A percentile compares a stretch with the other conserved stretches of the same genome.
Evolutionary conservation across 2,888 invertebrate genomes (phyloP).

Genomic region (Nebria salina): DNA sequence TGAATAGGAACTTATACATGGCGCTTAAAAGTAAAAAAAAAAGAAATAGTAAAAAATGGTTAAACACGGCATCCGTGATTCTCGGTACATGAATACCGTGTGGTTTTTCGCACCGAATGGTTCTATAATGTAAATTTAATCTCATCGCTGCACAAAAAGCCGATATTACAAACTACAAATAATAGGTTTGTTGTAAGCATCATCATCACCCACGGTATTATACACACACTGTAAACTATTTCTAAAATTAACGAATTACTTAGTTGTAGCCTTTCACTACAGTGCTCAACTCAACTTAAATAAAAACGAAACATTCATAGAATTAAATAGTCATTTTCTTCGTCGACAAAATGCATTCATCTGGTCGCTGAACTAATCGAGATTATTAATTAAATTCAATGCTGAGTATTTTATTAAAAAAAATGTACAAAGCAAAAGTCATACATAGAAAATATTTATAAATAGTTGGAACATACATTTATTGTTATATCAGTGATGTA

Average conservation of each 20-base stretch:
- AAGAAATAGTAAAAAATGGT: not conserved
- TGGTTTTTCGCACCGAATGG: not conserved
- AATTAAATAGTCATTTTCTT: no score
- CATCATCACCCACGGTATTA: not conserved
- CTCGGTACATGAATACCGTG: not conserved
- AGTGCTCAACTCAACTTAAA: no score
- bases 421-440: no score
- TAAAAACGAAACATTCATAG: no score
- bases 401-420: no score
- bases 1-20: not conserved
- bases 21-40: not conserved
- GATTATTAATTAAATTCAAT: no score
- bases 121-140: slow-evolving; percentile 16
- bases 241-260: not conserved
- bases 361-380: no score
- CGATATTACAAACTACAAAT: slow-evolving; percentile 7
- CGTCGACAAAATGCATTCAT: no score
- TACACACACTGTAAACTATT: not conserved
- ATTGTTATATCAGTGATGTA: no score
- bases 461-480: no score
- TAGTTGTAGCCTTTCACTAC: not conserved
- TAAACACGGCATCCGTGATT: not conserved
- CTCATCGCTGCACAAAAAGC: not conserved
- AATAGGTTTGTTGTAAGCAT: not conserved
- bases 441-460: no score